Base-by-base conservation (phyloP, 30 jellyfish, hydroid and myxozoan genomes). In the Rhopilema esculentum region DNA sequence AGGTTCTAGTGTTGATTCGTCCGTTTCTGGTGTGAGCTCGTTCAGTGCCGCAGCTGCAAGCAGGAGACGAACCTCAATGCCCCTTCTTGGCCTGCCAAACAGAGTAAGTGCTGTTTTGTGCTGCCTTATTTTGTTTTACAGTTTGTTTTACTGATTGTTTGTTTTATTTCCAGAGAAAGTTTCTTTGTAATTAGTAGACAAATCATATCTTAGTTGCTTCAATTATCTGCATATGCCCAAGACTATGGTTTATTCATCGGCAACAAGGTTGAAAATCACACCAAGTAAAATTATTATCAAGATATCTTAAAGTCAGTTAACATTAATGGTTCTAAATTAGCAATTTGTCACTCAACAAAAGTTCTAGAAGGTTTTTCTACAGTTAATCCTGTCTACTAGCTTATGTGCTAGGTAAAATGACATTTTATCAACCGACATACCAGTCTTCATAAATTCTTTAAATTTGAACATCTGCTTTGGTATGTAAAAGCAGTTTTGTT, bases 41-140 rank as follows among this genome's bases (percentile, higher is more conserved):
- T 71, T 76, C 57, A 72, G 84, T 23, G 72, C 85, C 50, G 48
- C 91, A 24, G 92, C 92, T 27, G 92, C 92, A 1, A 57, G 69
- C 75, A 87, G 89, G 23, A 82, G 98, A 88, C 32, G 98, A 31
- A 93, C 94, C 17, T 93, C 98, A 2, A 72, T 93, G 89, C 98
- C 98, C 12, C 80, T 83, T 8, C 87, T 93, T 22, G 98, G 98
- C n/a, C 70, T 92, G 16, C 96, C 96, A 53, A 83, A 82, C 66
- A 86, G 98, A 91, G 98, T 92, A 57, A 92, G 98, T 79, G 68
- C 31, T 16, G 23, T 66, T 65, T 20, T 18, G 15, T 23, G 9
- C 27, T 25, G 23, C 22, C 28, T 21, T 77, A 22, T 26, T 33
- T 72, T 19, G 7, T 66, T 22, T 23, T 19, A 66, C 32, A 16